Percentiles rank a stretch among this genome's conserved stretches.
These are phyloP conservation scores for Tipula helvola DNA, from an alignment of 2,888 invertebrate genomes.

Conservation along the genomic window DNA sequence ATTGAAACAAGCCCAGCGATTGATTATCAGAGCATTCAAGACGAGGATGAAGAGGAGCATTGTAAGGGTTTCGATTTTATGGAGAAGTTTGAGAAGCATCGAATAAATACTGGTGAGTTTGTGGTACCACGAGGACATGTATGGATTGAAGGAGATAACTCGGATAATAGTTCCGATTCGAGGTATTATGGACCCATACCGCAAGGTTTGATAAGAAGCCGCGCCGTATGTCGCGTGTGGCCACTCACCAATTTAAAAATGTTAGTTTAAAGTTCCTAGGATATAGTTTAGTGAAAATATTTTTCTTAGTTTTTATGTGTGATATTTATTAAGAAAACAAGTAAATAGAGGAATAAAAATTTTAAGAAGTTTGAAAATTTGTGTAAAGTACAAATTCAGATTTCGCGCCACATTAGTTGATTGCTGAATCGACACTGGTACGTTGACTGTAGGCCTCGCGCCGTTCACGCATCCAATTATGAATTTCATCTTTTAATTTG, in stretches of 20 bases:
- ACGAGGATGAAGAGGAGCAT: background rate
- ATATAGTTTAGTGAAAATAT: background rate
- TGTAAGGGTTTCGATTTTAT: background rate
- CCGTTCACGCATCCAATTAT: slow-evolving; percentile 63
- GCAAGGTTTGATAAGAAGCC: slow-evolving; percentile 66
- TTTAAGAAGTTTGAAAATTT: background rate
- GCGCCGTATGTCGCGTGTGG: slow-evolving; percentile 72
- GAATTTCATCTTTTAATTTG: slow-evolving; percentile 64
- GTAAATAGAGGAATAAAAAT: background rate
- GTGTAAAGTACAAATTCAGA: background rate
- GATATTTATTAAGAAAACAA: slow-evolving; percentile 4
- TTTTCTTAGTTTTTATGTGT: background rate
- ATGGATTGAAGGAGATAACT: slow-evolving; percentile 89
- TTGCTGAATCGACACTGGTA: background rate
- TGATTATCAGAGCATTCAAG: background rate
- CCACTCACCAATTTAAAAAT: slow-evolving; percentile 39
- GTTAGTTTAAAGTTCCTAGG: background rate
- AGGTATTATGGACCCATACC: slow-evolving; percentile 80
- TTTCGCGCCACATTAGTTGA: background rate
- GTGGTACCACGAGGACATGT: slow-evolving; percentile 73
- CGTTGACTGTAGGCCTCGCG: slow-evolving; percentile 17
- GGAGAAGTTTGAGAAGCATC: background rate
- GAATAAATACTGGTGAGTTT: slow-evolving; percentile 26
- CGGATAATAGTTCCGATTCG: slow-evolving; percentile 73
- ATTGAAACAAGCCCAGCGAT: background rate